Evolutionary conservation across 2,113 vertebrate species (phyloP).

Genomic region (Phaethornis superciliosus): DNA sequence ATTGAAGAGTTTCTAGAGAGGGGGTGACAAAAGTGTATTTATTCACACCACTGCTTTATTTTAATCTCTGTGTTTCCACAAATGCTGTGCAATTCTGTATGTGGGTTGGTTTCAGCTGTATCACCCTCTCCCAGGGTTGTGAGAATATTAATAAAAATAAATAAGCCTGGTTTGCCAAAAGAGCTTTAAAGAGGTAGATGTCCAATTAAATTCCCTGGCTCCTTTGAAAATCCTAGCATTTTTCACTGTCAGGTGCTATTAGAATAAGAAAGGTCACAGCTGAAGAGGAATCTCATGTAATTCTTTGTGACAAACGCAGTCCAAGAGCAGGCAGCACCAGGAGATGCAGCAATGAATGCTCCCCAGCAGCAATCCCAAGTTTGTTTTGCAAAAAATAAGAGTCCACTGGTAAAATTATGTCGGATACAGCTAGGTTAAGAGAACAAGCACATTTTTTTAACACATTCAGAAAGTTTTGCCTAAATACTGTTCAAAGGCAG

Average conservation of each 20-base stretch:
- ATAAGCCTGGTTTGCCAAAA: conserved; percentile 5
- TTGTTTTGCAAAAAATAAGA: background rate
- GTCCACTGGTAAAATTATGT: background rate
- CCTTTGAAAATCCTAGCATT: conserved; percentile 46
- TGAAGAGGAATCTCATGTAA: background rate
- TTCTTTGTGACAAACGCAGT: background rate
- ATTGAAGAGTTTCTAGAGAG: background rate
- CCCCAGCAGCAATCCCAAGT: background rate
- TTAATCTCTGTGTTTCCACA: background rate
- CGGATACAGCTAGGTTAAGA: background rate
- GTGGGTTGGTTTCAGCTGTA: fast-evolving
- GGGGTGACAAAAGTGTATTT: conserved; percentile 30
- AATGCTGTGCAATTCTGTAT: background rate
- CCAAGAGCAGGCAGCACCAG: background rate
- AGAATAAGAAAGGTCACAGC: conserved; percentile 47
- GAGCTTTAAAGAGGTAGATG: conserved; percentile 37
- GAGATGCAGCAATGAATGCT: fast-evolving
- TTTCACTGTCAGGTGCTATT: conserved; percentile 58
- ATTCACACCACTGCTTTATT: background rate
- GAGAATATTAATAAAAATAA: conserved; percentile 40
- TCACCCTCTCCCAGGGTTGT: background rate
- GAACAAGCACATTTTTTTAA: fast-evolving
- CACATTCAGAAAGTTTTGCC: fast-evolving
- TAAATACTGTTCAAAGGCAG: background rate
- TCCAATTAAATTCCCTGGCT: conserved; percentile 41